phyloP scores from a whole-genome alignment of 2,113 vertebrate genomes.

The Erythrocercus mccallii region DNA sequence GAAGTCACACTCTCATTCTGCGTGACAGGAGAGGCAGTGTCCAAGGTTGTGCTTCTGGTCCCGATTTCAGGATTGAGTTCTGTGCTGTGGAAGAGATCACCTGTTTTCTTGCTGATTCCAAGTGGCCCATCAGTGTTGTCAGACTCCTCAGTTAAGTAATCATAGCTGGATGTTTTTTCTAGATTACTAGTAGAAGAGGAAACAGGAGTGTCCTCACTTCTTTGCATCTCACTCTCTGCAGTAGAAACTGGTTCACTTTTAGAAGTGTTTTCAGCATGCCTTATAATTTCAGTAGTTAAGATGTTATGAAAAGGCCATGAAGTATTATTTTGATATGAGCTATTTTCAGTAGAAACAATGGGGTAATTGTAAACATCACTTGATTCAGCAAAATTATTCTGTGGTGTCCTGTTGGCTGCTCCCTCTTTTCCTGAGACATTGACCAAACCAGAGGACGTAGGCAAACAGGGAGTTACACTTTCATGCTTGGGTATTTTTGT shows the following conservation, averaged over 20 bases:
- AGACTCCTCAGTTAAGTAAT: slow-evolving; percentile 56
- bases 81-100: background rate
- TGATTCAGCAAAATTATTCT: slow-evolving; percentile 19
- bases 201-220: background rate
- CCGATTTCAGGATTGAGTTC: slow-evolving; percentile 4
- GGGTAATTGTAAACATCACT: background rate
- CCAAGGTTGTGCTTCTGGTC: background rate
- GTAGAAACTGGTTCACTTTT: background rate
- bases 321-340: slow-evolving; percentile 17
- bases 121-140: slow-evolving; percentile 47
- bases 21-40: background rate
- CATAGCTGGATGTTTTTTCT: slow-evolving; percentile 48
- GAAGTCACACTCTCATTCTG: background rate
- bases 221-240: background rate
- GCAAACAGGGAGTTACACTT: slow-evolving; percentile 14
- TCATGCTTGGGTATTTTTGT: background rate
- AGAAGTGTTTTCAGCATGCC: background rate
- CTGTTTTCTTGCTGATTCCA: background rate
- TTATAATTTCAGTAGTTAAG: background rate
- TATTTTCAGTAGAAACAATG: slow-evolving; percentile 8
- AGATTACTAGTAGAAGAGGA: background rate
- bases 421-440: background rate
- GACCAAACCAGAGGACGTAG: background rate
- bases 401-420: background rate
- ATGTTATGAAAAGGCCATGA: background rate